These are phyloP conservation scores for Diglossa cyanea DNA, from an alignment of 2,797 vertebrate genomes.

Conservation along the genomic window DNA sequence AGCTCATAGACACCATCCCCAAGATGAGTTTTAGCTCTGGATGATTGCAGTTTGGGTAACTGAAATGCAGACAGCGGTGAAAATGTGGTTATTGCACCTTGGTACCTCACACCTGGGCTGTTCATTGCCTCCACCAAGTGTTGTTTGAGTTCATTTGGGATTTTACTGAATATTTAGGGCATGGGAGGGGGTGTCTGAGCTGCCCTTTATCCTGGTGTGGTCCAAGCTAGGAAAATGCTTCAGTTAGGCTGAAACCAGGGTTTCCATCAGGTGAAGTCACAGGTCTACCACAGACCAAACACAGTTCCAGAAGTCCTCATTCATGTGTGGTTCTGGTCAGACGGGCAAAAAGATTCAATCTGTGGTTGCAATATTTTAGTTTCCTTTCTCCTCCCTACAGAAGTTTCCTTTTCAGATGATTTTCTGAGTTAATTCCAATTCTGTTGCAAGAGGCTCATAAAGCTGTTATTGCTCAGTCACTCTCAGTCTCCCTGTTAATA, in stretches of 20 bases:
- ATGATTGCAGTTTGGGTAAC: background rate
- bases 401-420: background rate
- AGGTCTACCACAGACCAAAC: background rate
- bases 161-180: background rate
- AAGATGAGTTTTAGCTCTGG: background rate
- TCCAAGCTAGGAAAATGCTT: background rate
- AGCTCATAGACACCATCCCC: background rate
- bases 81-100: background rate
- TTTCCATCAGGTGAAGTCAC: background rate
- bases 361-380: background rate
- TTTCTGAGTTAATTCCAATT: background rate
- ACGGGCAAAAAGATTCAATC: background rate
- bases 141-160: background rate
- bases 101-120: background rate
- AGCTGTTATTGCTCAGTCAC: slow-evolving; percentile 6
- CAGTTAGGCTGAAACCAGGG: background rate
- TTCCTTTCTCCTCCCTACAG: background rate
- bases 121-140: background rate
- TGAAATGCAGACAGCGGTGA: background rate
- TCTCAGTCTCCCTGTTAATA: background rate
- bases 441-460: background rate
- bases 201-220: background rate
- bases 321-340: background rate
- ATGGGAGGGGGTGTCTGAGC: background rate
- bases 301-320: background rate